Evolutionary conservation across 2,797 vertebrate species (phyloP), one percentile per base, ranked within the genome.

Genomic region (Petrocephalus sullivani): DNA sequence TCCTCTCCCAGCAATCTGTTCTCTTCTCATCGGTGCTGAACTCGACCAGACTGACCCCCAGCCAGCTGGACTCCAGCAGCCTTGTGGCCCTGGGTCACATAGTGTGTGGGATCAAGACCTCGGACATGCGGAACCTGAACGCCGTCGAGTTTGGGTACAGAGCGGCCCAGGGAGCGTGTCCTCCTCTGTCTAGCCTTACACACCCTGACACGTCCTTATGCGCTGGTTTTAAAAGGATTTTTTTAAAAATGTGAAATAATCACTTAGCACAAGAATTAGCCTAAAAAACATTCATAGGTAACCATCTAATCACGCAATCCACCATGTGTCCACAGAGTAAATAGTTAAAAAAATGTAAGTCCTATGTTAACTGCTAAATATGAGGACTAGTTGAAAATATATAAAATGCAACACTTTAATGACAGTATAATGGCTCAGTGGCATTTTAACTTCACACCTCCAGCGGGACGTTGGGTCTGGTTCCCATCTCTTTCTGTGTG

Each of bases 61-160:
- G 90, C 85, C 93, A 95, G 91, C 92, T 97, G 1, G 93, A 95
- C 91, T 95, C 95, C 90, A 96, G 94, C 92, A 93, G 85, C 0
- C 90, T 96, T 67, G 95, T 95, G 56, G 94, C 96, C 0, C 89
- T 96, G 91, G 96, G 96, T 60, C 41, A 96, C 91, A 93, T 96
- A 5, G 88, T 96, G 82, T 97, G 96, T 28, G 96, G 96, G 33
- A 95, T 95, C n/a, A 94, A 93, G 83, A 23, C 67, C 54, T 16
- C 92, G 12, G 92, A 95, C 16, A 94, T 96, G 1, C 92, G 82
- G 9, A 90, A 41, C 9, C 95, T 97, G 37, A 96, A 95, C 67
- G 92, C 95, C 0, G 90, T 95, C 16, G 95, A 96, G 92, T 96
- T 97, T 91, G 95, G 96, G 96, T 96, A 90, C 92, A 92, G 78